Evolutionary conservation across 2,888 invertebrate genomes (phyloP), one percentile per base, ranked within the genome.

Genomic region (Apotomis capreana): DNA sequence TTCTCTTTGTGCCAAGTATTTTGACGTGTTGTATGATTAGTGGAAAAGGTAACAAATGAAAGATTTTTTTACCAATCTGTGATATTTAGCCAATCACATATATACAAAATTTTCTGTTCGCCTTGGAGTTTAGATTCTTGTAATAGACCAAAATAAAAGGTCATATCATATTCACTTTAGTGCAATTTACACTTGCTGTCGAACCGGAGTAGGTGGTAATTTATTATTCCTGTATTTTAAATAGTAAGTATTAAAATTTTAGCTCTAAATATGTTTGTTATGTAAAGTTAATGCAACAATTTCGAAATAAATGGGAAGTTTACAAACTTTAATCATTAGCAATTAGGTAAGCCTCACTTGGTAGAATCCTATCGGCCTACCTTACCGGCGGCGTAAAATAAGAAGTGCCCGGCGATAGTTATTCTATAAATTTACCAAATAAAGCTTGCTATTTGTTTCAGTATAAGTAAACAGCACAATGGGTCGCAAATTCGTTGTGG

Each of bases 401-500:
- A 26, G 26, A 26, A 26, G 26, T 26, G 26, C 26, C 26, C 6
- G 5, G 40, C 6, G 40, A 6, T 40, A 40, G 40, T 40, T 40
- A 40, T 40, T 40, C 40, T 40, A 40, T 40, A 6, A 40, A 40
- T 40, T 26, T 26, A 26, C 26, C 57, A 3, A n/a, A n/a, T 37
- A 36, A n/a, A 37, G 5, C 37, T 37, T n/a, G 3, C 10, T 57
- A 4, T 61, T 55, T 69, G 58, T 64, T 9, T 65, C 40, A 57
- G 44, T 71, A 76, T 77, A 64, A 65, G 64, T 73, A 74, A 75
- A 73, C 60, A 59, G 36, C 72, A 77, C 94, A 82, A 96, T 96
- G 96, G 91, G 92, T 74, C 96, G 99, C 80, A 98, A 97, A 95
- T 99, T 99, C 92, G 98, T 99, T 85, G 99, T 99, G 84, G 99